A percentile compares a stretch with the other conserved stretches of the same genome.
phyloP scores from a whole-genome alignment of 2,888 invertebrate genomes.

The Encarsia formosa region DNA sequence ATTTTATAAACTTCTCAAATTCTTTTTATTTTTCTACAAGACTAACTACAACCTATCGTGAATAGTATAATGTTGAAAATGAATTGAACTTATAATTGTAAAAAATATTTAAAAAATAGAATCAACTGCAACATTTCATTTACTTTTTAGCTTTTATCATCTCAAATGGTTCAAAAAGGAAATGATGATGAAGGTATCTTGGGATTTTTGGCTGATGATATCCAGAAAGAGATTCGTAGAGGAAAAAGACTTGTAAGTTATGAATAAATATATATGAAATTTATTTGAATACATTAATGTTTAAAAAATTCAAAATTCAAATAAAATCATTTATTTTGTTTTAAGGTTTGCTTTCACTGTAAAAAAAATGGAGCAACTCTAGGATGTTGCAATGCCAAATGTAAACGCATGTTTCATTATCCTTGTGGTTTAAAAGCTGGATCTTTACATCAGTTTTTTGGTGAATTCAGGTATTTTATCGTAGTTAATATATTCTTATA shows the following conservation, averaged over 20 bases:
- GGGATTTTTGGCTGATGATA: slow-evolving; percentile 69
- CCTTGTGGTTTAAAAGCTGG: slow-evolving; percentile 67
- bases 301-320: not conserved
- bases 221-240: slow-evolving; percentile 62
- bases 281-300: not conserved
- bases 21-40: no score
- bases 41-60: no score
- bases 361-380: slow-evolving; percentile 64
- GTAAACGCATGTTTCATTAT: slow-evolving; percentile 69
- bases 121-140: no score
- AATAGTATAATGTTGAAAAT: no score
- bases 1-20: not conserved
- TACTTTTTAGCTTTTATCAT: slow-evolving; percentile 63
- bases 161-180: slow-evolving; percentile 66
- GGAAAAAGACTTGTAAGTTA: slow-evolving; percentile 62
- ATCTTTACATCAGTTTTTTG: slow-evolving; percentile 63
- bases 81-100: no score
- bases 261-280: slow-evolving; percentile 4
- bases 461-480: slow-evolving; percentile 56
- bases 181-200: slow-evolving; percentile 66
- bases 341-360: slow-evolving; percentile 69
- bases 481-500: slow-evolving; percentile 35
- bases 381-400: slow-evolving; percentile 64
- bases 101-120: no score
- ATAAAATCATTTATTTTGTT: slow-evolving; percentile 23